Conservation (phyloP, 1,140 invertebrate species). For the Pantala flavescens region DNA sequence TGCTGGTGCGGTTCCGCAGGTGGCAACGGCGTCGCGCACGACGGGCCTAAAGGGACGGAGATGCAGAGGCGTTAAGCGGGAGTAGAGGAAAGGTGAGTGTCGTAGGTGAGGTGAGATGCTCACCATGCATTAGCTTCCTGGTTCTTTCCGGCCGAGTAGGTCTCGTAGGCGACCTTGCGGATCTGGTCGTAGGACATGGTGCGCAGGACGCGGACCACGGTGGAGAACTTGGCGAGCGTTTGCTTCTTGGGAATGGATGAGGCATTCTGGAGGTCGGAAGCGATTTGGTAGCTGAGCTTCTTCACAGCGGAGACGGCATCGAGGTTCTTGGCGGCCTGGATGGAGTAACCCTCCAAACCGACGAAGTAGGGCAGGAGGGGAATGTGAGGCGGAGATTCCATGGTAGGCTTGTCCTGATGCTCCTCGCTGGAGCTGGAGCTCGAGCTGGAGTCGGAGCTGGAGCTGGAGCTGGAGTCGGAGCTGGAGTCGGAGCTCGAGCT, state of each 20-base stretch:
- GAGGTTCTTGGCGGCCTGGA: slow-evolving; percentile 31
- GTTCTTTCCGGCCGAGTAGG: slow-evolving; percentile 36
- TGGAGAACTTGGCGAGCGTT: slow-evolving; percentile 48
- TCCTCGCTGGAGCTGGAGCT: slow-evolving; percentile 29
- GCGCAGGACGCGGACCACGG: slow-evolving; percentile 43
- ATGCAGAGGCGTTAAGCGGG: slow-evolving; percentile 14
- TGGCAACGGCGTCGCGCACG: slow-evolving; percentile 49
- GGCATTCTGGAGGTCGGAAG: slow-evolving; percentile 42
- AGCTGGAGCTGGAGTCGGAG: slow-evolving; percentile 13
- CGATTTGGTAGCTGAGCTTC: slow-evolving; percentile 43
- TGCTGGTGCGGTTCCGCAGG: slow-evolving; percentile 53
- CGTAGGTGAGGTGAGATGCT: slow-evolving; percentile 15
- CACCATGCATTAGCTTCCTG: slow-evolving; percentile 29
- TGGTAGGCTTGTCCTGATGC: slow-evolving; percentile 34
- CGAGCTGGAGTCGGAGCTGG: slow-evolving; percentile 19
- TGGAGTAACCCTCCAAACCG: slow-evolving; percentile 39
- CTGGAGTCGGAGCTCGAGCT: slow-evolving; percentile 11
- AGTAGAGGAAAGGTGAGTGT: not conserved
- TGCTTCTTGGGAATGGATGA: slow-evolving; percentile 42
- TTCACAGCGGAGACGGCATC: slow-evolving; percentile 33
- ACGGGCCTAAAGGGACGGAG: slow-evolving; percentile 38
- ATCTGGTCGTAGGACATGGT: slow-evolving; percentile 47
- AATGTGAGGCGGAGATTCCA: slow-evolving; percentile 34
- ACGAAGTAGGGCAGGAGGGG: slow-evolving; percentile 40
- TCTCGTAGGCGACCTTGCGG: slow-evolving; percentile 32